Evolutionary conservation across 1,140 invertebrate species (phyloP).

Genomic region (Lepidostoma basale): DNA sequence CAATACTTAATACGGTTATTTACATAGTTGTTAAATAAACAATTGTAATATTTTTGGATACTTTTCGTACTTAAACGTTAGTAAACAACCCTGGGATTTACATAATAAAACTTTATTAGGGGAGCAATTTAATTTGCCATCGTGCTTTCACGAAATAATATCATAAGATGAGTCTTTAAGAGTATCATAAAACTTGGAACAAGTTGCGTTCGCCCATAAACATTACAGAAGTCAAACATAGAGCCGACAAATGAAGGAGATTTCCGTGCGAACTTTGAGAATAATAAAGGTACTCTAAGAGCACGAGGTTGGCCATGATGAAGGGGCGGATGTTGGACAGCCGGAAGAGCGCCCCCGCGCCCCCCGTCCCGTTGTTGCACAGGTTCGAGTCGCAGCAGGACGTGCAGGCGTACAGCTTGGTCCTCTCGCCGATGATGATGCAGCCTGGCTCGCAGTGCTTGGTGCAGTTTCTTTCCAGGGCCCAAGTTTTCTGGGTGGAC

Average conservation of each 20-base stretch:
- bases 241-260: background rate
- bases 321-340: background rate
- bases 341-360: conserved; percentile 35
- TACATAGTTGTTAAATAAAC: background rate
- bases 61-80: no score
- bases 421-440: conserved; percentile 84
- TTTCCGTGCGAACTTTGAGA: background rate
- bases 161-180: background rate
- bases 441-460: conserved; percentile 83
- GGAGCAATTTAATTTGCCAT: no score
- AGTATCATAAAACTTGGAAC: conserved; percentile 19
- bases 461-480: conserved; percentile 79
- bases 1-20: background rate
- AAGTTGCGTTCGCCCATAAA: background rate
- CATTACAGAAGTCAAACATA: background rate
- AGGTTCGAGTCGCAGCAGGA: conserved; percentile 78
- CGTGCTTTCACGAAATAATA: no score
- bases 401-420: conserved; percentile 83
- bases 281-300: no score
- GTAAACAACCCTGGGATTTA: no score
- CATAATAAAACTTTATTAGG: no score
- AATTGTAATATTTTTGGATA: no score
- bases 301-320: background rate
- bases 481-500: conserved; percentile 76
- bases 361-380: conserved; percentile 75